Evolutionary conservation across 2,797 vertebrate species (phyloP).

Genomic region (Etheostoma perlongum): DNA sequence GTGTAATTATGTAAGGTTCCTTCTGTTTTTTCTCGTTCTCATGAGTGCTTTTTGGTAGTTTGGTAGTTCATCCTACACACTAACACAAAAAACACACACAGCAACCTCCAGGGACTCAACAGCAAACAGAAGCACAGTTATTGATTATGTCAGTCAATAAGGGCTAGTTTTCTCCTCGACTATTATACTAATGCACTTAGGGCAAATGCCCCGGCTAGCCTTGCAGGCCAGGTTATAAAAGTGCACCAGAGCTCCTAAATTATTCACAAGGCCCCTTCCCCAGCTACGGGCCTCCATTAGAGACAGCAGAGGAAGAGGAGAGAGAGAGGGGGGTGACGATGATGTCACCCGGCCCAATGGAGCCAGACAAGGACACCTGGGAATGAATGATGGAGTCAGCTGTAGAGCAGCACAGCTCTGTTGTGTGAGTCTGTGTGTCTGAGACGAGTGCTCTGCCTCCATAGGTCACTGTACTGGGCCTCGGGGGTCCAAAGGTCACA

Average conservation of each 20-base stretch:
- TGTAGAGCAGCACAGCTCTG: conserved; percentile 49
- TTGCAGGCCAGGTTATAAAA: conserved; percentile 81
- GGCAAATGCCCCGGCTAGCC: conserved; percentile 74
- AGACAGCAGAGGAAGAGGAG: conserved; percentile 36
- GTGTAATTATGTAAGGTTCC: conserved; percentile 30
- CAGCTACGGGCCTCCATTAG: conserved; percentile 81
- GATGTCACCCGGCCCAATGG: conserved; percentile 82
- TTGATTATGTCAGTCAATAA: conserved; percentile 85
- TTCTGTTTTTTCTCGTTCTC: conserved; percentile 24
- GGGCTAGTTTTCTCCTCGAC: conserved; percentile 78
- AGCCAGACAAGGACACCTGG: conserved; percentile 79
- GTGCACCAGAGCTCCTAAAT: conserved; percentile 84
- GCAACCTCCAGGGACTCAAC: conserved; percentile 47
- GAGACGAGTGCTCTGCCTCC: conserved; percentile 34
- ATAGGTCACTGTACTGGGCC: conserved; percentile 36
- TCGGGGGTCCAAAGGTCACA: conserved; percentile 29
- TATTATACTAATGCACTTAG: conserved; percentile 86
- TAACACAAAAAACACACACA: conserved; percentile 16
- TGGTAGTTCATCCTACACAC: conserved; percentile 32
- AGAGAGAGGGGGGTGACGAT: conserved; percentile 48
- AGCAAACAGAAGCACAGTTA: conserved; percentile 70
- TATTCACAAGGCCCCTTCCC: conserved; percentile 82
- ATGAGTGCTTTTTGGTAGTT: conserved; percentile 41
- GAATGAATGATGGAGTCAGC: conserved; percentile 70
- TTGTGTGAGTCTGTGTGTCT: conserved; percentile 33